Conservation (phyloP, 2,888 invertebrate species). For the Macrophya alboannulata region DNA sequence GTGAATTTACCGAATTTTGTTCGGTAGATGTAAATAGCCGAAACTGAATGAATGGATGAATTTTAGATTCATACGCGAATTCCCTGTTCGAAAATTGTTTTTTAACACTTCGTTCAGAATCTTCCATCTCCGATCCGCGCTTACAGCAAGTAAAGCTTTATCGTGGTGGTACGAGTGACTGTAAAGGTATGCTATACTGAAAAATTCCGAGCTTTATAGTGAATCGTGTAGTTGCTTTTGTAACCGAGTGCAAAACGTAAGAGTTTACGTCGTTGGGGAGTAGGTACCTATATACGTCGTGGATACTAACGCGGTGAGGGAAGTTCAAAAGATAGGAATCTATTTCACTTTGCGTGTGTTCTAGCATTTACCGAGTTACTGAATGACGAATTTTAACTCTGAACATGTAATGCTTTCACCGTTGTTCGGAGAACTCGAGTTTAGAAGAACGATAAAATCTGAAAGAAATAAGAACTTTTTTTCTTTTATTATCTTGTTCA, state of each 20-base stretch:
- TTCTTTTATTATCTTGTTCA: constrained; percentile 11
- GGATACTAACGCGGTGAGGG: neutral
- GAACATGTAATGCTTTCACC: neutral
- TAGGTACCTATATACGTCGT: neutral
- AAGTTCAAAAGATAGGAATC: constrained; percentile 1
- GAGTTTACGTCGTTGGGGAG: neutral
- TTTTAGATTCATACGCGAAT: neutral
- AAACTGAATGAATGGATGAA: too few relatives aligned
- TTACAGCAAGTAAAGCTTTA: neutral
- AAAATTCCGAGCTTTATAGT: constrained; percentile 15
- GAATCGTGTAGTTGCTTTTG: constrained; percentile 5
- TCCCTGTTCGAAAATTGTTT: neutral
- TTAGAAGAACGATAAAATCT: neutral
- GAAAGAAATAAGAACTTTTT: neutral
- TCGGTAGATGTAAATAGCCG: too few relatives aligned
- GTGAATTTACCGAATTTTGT: too few relatives aligned
- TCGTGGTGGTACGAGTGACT: neutral
- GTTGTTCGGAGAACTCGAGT: neutral
- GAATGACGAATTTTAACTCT: constrained; percentile 5
- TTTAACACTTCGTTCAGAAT: neutral
- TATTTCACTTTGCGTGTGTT: constrained; percentile 6
- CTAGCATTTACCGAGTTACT: neutral
- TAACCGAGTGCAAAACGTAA: neutral
- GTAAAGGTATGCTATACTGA: neutral
- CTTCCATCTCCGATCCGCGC: neutral